Conservation (phyloP, 2,888 invertebrate genomes). For the Brachylomia viminalis region DNA sequence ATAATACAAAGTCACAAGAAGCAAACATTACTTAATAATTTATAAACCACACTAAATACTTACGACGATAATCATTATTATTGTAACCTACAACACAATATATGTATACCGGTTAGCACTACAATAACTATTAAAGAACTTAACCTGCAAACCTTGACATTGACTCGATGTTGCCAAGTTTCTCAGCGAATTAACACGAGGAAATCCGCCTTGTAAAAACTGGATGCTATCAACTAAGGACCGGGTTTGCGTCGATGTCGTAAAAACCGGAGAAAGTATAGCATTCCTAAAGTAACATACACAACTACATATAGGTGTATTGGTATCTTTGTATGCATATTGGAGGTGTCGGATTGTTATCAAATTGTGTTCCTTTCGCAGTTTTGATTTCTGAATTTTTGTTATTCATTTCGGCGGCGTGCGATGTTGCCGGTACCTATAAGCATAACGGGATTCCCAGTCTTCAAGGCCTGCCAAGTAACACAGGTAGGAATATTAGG, state of each 20-base stretch:
- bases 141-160: constrained; percentile 61
- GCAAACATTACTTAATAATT: neutral
- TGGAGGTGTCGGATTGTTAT: constrained; percentile 12
- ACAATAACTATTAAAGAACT: constrained; percentile 36
- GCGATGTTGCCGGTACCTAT: constrained; percentile 17
- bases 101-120: constrained; percentile 16
- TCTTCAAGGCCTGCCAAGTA: constrained; percentile 1
- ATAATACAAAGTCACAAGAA: too few species aligned
- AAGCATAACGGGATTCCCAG: constrained; percentile 20
- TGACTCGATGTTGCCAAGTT: constrained; percentile 43
- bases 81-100: constrained; percentile 22
- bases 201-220: constrained; percentile 54
- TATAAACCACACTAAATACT: neutral
- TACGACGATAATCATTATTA: constrained; percentile 4
- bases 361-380: constrained; percentile 19
- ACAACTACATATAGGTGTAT: constrained; percentile 6
- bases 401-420: constrained; percentile 12
- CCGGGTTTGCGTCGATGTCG: constrained; percentile 48
- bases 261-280: constrained; percentile 61
- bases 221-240: constrained; percentile 42
- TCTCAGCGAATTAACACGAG: constrained; percentile 37
- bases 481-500: constrained; percentile 35
- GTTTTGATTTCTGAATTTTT: constrained; percentile 23
- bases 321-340: constrained; percentile 21
- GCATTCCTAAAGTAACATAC: constrained; percentile 46